These are phyloP conservation scores for Pseudanteris insignis DNA, from an alignment of 2,888 invertebrate genomes.

Conservation along the genomic window DNA sequence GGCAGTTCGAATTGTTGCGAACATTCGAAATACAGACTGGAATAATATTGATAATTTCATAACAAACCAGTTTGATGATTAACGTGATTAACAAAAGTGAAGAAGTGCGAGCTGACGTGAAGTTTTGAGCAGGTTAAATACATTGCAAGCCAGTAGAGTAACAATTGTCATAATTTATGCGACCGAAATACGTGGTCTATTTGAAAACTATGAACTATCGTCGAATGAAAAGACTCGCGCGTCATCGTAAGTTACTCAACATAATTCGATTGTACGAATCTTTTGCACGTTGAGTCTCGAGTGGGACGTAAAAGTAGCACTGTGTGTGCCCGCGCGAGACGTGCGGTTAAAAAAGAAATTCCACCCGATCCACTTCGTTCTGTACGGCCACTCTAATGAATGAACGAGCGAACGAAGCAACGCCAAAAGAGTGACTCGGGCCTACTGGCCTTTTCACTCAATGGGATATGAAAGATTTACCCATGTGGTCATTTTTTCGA, in stretches of 20 bases:
- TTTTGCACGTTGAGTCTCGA: conserved; percentile 38
- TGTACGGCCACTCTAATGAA: conserved; percentile 58
- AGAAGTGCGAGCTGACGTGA: too few relatives aligned
- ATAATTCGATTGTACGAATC: conserved; percentile 44
- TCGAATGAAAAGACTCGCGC: conserved; percentile 32
- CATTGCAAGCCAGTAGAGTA: conserved; percentile 11
- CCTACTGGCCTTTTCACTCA: conserved; percentile 50
- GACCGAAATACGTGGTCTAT: conserved; percentile 32
- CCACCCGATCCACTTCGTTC: conserved; percentile 57
- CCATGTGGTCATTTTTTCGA: conserved; percentile 59
- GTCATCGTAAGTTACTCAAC: conserved; percentile 44
- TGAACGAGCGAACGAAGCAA: conserved; percentile 48
- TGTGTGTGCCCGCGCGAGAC: conserved; percentile 30
- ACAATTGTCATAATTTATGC: conserved; percentile 33
- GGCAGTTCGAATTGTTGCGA: too few relatives aligned
- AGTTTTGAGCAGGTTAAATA: conserved; percentile 1
- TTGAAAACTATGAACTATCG: conserved; percentile 40
- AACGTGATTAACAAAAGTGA: too few relatives aligned
- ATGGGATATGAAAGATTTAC: conserved; percentile 57
- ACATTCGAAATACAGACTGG: too few relatives aligned
- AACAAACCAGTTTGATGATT: too few relatives aligned
- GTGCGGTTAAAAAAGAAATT: conserved; percentile 57
- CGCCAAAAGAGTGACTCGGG: conserved; percentile 49
- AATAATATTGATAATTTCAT: too few relatives aligned
- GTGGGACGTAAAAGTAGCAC: conserved; percentile 46